Conservation (phyloP, 2,113 vertebrate species). For the Siphamia tubifer region DNA sequence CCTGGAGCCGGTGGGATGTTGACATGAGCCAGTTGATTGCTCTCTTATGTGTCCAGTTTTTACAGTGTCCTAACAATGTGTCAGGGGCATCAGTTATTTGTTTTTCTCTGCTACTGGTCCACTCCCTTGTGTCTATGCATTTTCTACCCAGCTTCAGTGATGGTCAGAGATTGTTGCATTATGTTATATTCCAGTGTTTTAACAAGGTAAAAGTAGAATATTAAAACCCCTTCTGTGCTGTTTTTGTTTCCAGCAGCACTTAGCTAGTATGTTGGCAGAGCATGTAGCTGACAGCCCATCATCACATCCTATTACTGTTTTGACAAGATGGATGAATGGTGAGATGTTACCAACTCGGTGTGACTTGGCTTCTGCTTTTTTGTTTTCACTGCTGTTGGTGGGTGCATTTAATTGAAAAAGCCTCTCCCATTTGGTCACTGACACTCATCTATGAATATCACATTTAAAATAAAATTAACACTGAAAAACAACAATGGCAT, state of each 20-base stretch:
- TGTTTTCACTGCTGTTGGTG: neutral
- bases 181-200: neutral
- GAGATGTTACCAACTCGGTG: constrained; percentile 11
- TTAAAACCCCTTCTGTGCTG: neutral
- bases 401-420: neutral
- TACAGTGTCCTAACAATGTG: constrained; percentile 3
- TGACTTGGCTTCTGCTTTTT: neutral
- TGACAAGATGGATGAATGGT: constrained; percentile 40
- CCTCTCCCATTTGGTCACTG: neutral
- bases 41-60: constrained; percentile 8
- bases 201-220: neutral
- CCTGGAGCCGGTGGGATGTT: constrained; percentile 7
- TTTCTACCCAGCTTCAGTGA: neutral
- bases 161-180: neutral
- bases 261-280: constrained; percentile 19
- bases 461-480: too few species aligned
- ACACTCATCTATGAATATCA: neutral
- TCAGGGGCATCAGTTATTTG: neutral
- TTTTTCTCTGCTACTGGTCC: neutral
- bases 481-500: too few species aligned
- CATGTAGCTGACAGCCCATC: constrained; percentile 34
- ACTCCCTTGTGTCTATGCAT: neutral
- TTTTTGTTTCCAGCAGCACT: constrained; percentile 12
- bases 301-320: constrained; percentile 37
- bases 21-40: constrained; percentile 7